phyloP scores from a whole-genome alignment of 35 echinoderm and acorn worm species.

The Heliocidaris tuberculata region DNA sequence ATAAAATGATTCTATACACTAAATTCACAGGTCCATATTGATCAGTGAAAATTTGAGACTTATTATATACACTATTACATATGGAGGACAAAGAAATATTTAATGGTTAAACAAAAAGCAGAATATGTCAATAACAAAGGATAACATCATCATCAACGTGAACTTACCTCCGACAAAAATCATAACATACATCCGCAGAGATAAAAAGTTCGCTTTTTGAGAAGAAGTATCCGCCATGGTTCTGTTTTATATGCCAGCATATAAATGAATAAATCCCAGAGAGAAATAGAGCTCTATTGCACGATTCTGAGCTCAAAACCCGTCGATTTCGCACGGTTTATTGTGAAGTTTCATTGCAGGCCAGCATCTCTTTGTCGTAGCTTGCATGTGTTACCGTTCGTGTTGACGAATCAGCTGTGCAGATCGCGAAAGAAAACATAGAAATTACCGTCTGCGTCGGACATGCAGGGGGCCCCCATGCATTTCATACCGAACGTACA shows the following conservation, averaged over 20 bases:
- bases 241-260: neutral
- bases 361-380: neutral
- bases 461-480: neutral
- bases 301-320: neutral
- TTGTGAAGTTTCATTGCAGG: neutral
- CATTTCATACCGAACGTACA: neutral
- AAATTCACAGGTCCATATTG: too few species aligned
- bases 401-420: neutral
- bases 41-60: too few species aligned
- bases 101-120: neutral
- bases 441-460: neutral
- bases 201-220: neutral
- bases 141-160: neutral
- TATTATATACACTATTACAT: neutral
- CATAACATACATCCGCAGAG: neutral
- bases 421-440: conserved; percentile 11
- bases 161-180: neutral
- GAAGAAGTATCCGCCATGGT: neutral
- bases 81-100: neutral
- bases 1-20: too few species aligned
- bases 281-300: neutral
- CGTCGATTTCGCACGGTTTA: neutral
- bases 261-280: neutral
- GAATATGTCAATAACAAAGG: neutral
- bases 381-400: neutral